Conservation (phyloP, 2,113 vertebrate genomes). For the Girardinichthys multiradiatus region DNA sequence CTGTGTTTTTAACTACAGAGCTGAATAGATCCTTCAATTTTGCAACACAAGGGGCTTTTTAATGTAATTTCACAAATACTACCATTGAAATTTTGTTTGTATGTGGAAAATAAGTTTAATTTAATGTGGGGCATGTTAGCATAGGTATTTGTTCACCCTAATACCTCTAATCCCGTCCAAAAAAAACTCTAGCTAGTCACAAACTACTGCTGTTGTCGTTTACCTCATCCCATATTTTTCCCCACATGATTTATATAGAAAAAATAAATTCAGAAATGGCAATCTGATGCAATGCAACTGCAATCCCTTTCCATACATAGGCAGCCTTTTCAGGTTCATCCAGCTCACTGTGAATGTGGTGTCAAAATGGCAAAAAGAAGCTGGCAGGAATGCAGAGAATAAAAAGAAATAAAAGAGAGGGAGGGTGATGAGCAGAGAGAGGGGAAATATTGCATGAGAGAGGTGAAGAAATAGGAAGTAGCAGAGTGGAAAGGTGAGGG, state of each 20-base stretch:
- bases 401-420: background rate
- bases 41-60: too few relatives aligned
- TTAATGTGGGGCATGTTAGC: background rate
- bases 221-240: background rate
- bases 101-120: background rate
- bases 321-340: conserved; percentile 16
- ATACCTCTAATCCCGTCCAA: background rate
- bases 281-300: conserved; percentile 4
- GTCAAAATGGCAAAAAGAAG: conserved; percentile 8
- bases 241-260: background rate
- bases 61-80: too few relatives aligned
- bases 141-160: background rate
- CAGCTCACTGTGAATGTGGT: background rate
- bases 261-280: background rate
- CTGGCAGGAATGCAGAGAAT: conserved; percentile 13
- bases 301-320: conserved; percentile 1
- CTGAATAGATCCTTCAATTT: too few relatives aligned
- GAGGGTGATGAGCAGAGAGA: background rate
- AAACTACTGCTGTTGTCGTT: conserved; percentile 1
- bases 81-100: background rate
- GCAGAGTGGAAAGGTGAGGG: conserved; percentile 72
- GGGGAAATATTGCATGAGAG: conserved; percentile 17
- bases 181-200: background rate
- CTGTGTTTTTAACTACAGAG: too few relatives aligned
- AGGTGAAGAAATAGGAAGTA: conserved; percentile 58